A percentile compares a stretch with the other conserved stretches of the same genome.
Conservation (phyloP, 1,140 invertebrate species). For the Dendrolimus kikuchii region DNA sequence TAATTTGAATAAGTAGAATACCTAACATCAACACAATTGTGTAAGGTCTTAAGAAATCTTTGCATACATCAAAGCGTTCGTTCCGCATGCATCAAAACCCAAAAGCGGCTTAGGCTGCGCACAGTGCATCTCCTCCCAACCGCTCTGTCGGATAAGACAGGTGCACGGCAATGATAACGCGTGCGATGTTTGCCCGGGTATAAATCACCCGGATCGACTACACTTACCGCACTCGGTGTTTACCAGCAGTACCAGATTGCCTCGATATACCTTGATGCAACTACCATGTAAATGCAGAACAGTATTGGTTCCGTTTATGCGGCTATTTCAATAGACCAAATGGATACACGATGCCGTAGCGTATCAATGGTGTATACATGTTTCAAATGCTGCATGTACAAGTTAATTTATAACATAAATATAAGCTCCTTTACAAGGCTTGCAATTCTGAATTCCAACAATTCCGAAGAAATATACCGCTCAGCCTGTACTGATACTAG, state of each 20-base stretch:
- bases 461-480: no score
- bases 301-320: slow-evolving; percentile 5
- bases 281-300: slow-evolving; percentile 16
- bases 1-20: background rate
- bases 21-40: background rate
- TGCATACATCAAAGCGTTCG: slow-evolving; percentile 10
- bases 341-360: background rate
- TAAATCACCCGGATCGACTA: slow-evolving; percentile 26
- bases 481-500: no score
- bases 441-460: no score
- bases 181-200: slow-evolving; percentile 28
- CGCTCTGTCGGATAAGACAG: slow-evolving; percentile 31
- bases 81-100: slow-evolving; percentile 29
- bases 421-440: no score
- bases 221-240: slow-evolving; percentile 16
- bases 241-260: slow-evolving; percentile 20
- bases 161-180: slow-evolving; percentile 43
- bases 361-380: no score
- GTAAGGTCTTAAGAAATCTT: slow-evolving; percentile 7
- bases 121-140: slow-evolving; percentile 14
- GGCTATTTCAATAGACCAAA: background rate
- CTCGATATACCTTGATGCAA: slow-evolving; percentile 5
- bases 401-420: no score
- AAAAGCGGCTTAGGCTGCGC: slow-evolving; percentile 36
- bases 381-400: no score